These are phyloP conservation scores for Chrysopilus asiliformis DNA, from an alignment of 2,888 invertebrate species.

Conservation along the genomic window DNA sequence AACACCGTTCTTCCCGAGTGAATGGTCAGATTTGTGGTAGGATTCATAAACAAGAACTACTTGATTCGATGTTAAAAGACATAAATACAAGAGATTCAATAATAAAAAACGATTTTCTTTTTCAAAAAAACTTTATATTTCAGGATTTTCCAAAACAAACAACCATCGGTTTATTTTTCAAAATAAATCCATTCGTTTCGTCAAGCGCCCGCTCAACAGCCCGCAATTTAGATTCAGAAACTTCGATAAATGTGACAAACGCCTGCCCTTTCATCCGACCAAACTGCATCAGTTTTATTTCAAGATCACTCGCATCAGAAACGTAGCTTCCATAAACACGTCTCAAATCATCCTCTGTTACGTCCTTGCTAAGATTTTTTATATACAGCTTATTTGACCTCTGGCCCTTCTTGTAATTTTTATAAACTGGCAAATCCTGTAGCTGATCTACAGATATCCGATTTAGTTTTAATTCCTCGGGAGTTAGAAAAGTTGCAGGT, in stretches of 20 bases:
- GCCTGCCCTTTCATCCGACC: constrained; percentile 96
- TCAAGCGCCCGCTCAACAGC: constrained; percentile 62
- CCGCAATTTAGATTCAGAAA: constrained; percentile 11
- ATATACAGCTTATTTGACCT: constrained; percentile 78
- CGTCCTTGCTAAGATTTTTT: constrained; percentile 77
- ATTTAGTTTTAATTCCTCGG: constrained; percentile 51
- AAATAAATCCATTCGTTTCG: constrained; percentile 76
- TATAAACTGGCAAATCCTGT: constrained; percentile 62
- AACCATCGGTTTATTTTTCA: constrained; percentile 81
- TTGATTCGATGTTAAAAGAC: too few species aligned
- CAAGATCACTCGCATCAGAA: constrained; percentile 38
- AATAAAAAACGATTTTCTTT: too few species aligned
- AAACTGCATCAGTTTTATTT: constrained; percentile 78
- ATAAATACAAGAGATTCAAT: too few species aligned
- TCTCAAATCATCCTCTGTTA: constrained; percentile 58
- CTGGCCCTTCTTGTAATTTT: constrained; percentile 71
- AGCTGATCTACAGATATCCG: constrained; percentile 59
- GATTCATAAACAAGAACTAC: too few species aligned
- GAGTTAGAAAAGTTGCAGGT: constrained; percentile 42
- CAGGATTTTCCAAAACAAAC: constrained; percentile 67
- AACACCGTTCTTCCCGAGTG: too few species aligned
- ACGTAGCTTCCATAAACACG: constrained; percentile 59
- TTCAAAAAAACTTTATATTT: constrained; percentile 13
- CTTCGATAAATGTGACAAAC: constrained; percentile 52
- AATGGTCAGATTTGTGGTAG: too few species aligned